Percentiles rank a stretch among this genome's conserved stretches.
These are phyloP conservation scores for Ennomos fuscantarius DNA, from an alignment of 2,888 invertebrate species.

Conservation along the genomic window DNA sequence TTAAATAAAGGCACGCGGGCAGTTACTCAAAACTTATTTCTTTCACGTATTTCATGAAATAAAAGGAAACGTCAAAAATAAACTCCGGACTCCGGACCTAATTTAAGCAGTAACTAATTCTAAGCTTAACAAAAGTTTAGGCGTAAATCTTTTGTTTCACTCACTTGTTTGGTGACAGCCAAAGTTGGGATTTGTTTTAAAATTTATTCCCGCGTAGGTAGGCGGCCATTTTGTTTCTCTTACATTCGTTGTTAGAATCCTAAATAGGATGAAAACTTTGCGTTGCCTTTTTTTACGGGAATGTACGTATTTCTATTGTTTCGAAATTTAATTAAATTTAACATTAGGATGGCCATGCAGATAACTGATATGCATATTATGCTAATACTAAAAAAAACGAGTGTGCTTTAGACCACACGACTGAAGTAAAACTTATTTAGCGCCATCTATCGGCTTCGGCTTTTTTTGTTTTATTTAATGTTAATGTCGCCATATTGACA, in stretches of 20 bases:
- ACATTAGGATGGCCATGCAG: background rate
- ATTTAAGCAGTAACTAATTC: constrained; percentile 66
- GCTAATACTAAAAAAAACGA: background rate
- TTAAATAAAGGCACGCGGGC: constrained; percentile 22
- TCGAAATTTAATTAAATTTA: constrained; percentile 50
- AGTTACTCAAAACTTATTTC: constrained; percentile 25
- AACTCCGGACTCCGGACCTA: constrained; percentile 38
- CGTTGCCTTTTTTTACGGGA: constrained; percentile 50
- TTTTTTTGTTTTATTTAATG: too few relatives aligned
- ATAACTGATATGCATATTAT: background rate
- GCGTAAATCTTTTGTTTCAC: constrained; percentile 79
- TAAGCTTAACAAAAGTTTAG: constrained; percentile 66
- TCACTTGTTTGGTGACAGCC: constrained; percentile 70
- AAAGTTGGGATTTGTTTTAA: constrained; percentile 77
- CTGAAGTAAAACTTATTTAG: too few relatives aligned
- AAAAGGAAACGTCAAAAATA: constrained; percentile 32
- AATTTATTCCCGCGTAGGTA: constrained; percentile 69
- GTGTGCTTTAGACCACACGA: too few relatives aligned
- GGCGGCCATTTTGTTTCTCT: constrained; percentile 69
- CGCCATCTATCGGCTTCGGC: too few relatives aligned
- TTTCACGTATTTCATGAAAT: constrained; percentile 31
- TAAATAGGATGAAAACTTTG: constrained; percentile 65
- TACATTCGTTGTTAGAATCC: constrained; percentile 77
- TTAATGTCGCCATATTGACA: too few relatives aligned
- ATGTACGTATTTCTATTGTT: constrained; percentile 55